Percentiles rank a stretch among this genome's conserved stretches.
Conservation (phyloP, 2,888 invertebrate genomes). For the Dryobota labecula region DNA sequence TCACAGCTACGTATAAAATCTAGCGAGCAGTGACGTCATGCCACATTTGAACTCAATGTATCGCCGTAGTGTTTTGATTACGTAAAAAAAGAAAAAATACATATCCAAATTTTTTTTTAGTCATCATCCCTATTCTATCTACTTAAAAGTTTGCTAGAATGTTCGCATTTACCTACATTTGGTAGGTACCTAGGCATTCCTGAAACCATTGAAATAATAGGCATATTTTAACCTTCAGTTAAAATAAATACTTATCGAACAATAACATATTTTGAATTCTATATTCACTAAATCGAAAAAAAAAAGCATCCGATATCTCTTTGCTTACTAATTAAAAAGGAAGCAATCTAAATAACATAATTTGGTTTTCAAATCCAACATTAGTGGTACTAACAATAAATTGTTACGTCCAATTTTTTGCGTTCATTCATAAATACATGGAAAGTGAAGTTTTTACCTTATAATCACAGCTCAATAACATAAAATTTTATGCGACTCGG, state of each 20-base stretch:
- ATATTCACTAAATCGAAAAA: not conserved
- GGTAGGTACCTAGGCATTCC: not conserved
- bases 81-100: too few relatives aligned
- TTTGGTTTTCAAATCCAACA: conserved; percentile 60
- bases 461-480: conserved; percentile 68
- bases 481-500: conserved; percentile 78
- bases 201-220: not conserved
- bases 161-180: not conserved
- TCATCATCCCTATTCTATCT: too few relatives aligned
- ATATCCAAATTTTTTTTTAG: too few relatives aligned
- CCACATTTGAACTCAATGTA: too few relatives aligned
- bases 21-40: too few relatives aligned
- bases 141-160: not conserved
- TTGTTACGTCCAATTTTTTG: conserved; percentile 54
- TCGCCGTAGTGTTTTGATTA: too few relatives aligned
- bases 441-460: conserved; percentile 50
- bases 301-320: not conserved
- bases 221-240: too few relatives aligned
- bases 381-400: conserved; percentile 68
- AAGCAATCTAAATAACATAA: conserved; percentile 31
- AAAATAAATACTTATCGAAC: too few relatives aligned
- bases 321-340: conserved; percentile 23
- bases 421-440: conserved; percentile 52
- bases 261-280: too few relatives aligned
- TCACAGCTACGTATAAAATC: too few relatives aligned